Percentiles rank a stretch among this genome's conserved stretches.
Evolutionary conservation across 64 coral and sea anemone species (phyloP).

Genomic region (Exaiptasia diaphana): DNA sequence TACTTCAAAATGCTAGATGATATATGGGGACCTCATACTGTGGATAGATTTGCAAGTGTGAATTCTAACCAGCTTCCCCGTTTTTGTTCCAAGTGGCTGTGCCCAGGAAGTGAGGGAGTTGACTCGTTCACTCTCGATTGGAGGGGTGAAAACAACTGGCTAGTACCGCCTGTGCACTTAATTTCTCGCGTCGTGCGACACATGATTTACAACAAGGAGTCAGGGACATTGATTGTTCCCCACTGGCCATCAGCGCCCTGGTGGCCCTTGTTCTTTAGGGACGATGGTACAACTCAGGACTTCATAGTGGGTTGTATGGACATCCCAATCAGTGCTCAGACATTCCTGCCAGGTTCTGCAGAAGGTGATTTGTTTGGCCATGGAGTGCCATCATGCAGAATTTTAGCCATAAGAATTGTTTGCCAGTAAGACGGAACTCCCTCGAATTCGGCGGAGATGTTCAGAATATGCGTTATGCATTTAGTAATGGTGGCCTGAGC

Average conservation of each 20-base stretch:
- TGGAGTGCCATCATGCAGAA: no score
- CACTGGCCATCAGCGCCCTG: constrained; percentile 46
- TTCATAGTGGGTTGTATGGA: constrained; percentile 29
- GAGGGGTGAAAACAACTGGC: constrained; percentile 7
- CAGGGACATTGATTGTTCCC: constrained; percentile 15
- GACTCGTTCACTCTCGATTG: constrained; percentile 22
- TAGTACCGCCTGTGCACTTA: neutral
- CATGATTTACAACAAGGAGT: constrained; percentile 18
- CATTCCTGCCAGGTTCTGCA: no score
- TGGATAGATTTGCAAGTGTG: constrained; percentile 21
- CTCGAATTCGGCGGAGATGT: no score
- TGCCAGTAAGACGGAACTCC: no score
- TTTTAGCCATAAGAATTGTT: no score
- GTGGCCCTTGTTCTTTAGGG: constrained; percentile 56
- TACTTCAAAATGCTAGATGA: neutral
- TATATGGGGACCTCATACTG: constrained; percentile 41
- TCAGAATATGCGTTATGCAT: no score
- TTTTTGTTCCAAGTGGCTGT: neutral
- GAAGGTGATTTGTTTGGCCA: no score
- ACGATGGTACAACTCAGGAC: neutral
- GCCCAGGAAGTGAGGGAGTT: neutral
- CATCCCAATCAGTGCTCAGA: no score
- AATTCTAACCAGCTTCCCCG: neutral
- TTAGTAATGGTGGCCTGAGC: no score
- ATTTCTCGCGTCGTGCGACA: constrained; percentile 30